Evolutionary conservation across 1,140 invertebrate species (phyloP).

Genomic region (Drosophila elegans): DNA sequence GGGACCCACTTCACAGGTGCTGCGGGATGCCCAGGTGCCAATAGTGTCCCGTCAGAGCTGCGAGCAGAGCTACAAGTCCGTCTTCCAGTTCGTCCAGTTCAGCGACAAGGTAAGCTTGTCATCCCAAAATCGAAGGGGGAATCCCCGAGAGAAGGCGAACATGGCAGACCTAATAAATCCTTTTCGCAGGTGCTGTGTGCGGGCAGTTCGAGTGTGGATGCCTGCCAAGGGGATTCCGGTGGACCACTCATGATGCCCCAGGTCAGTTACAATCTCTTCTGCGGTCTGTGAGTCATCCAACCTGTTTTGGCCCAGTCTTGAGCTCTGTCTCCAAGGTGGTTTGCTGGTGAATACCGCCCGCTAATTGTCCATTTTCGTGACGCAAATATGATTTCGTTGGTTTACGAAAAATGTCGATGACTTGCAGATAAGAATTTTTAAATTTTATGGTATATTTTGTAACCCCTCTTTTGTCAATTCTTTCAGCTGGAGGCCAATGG

Average conservation of each 20-base stretch:
- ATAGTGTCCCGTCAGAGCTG: constrained; percentile 89
- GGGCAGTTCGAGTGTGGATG: constrained; percentile 88
- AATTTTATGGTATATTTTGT: not conserved
- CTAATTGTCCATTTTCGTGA: constrained; percentile 26
- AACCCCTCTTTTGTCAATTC: not conserved
- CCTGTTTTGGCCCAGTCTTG: constrained; percentile 52
- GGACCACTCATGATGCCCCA: constrained; percentile 89
- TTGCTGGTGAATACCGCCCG: constrained; percentile 22
- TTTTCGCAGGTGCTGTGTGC: constrained; percentile 78
- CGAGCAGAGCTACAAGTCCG: constrained; percentile 87
- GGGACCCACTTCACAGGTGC: constrained; percentile 87
- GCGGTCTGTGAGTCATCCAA: constrained; percentile 47
- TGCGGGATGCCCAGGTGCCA: constrained; percentile 90
- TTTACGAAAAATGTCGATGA: constrained; percentile 28
- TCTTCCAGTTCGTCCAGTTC: constrained; percentile 84
- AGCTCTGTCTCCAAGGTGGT: constrained; percentile 48
- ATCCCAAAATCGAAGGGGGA: constrained; percentile 1
- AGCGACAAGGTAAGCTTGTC: constrained; percentile 66
- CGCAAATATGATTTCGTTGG: constrained; percentile 27
- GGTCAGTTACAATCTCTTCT: constrained; percentile 57
- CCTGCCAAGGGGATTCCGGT: constrained; percentile 95
- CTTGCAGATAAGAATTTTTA: constrained; percentile 22
- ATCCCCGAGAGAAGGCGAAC: not conserved
- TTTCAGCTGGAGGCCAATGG: constrained; percentile 50
- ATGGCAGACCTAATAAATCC: not conserved